Conservation (phyloP, 1,140 invertebrate species). For the Eriocheir sinensis region DNA sequence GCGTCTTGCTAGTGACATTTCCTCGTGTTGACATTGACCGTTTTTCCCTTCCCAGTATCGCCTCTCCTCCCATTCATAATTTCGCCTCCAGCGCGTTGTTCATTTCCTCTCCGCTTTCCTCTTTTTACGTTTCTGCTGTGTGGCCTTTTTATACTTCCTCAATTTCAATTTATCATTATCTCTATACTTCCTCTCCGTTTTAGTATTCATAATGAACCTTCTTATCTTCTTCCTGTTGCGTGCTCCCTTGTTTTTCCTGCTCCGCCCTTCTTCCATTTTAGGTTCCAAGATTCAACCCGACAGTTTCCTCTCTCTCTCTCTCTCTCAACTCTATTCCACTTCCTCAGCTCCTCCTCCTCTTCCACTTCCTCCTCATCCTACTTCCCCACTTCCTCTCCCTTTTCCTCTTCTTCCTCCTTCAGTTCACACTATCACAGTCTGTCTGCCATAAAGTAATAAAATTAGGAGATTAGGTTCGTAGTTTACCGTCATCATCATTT, state of each 20-base stretch:
- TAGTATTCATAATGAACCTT: background rate
- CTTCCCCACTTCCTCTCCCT: background rate
- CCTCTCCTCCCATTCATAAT: background rate
- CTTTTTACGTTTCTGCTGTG: background rate
- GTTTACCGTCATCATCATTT: constrained; percentile 3
- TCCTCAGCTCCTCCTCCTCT: background rate
- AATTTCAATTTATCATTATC: background rate
- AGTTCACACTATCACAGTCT: background rate
- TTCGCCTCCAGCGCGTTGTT: background rate
- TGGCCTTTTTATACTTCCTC: background rate
- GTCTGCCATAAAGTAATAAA: too few relatives aligned
- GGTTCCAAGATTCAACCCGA: background rate
- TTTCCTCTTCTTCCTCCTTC: background rate
- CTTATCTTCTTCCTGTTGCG: background rate
- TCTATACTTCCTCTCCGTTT: background rate
- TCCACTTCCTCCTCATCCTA: background rate
- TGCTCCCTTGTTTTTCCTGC: background rate
- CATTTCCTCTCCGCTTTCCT: background rate
- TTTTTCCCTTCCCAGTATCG: background rate
- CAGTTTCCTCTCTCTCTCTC: background rate
- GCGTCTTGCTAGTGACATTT: too few relatives aligned
- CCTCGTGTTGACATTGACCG: too few relatives aligned
- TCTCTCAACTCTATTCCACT: background rate
- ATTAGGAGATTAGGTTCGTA: too few relatives aligned
- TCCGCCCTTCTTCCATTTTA: background rate